Evolutionary conservation across 2,888 invertebrate species (phyloP).

Genomic region (Plebejus anna): DNA sequence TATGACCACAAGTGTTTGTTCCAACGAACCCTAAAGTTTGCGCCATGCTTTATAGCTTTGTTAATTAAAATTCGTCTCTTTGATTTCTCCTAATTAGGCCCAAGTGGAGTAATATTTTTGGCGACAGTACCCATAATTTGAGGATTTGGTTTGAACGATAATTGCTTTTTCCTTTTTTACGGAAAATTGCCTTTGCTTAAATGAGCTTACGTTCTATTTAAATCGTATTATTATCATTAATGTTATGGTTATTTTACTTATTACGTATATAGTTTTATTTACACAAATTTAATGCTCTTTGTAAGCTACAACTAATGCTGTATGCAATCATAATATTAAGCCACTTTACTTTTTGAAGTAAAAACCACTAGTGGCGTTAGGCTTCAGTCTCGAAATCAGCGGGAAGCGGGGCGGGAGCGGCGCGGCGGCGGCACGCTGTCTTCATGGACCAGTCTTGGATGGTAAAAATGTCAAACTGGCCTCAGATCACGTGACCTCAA

Average conservation of each 20-base stretch:
- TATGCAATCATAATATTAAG: too few species aligned
- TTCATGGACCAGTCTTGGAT: too few species aligned
- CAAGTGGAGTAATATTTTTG: slow-evolving; percentile 11
- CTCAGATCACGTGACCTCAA: too few species aligned
- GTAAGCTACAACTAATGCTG: too few species aligned
- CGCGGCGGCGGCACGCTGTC: too few species aligned
- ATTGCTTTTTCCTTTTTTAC: not conserved
- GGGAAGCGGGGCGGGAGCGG: too few species aligned
- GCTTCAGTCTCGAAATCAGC: too few species aligned
- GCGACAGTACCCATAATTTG: slow-evolving; percentile 1
- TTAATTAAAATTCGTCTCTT: slow-evolving; percentile 24
- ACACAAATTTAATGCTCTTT: too few species aligned
- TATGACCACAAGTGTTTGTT: slow-evolving; percentile 39
- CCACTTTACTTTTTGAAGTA: too few species aligned
- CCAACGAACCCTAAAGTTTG: slow-evolving; percentile 57
- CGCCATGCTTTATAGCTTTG: slow-evolving; percentile 53
- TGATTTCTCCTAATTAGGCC: slow-evolving; percentile 1
- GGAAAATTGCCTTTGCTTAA: not conserved
- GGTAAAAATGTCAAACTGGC: too few species aligned
- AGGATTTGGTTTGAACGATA: not conserved
- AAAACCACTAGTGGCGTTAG: too few species aligned
- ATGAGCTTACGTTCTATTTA: not conserved
- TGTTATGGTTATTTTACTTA: not conserved
- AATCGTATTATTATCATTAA: not conserved
- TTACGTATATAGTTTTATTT: too few species aligned